A percentile compares a stretch with the other conserved stretches of the same genome.
Conservation (phyloP, 2,888 invertebrate genomes). For the Aspidiotus destructor region DNA sequence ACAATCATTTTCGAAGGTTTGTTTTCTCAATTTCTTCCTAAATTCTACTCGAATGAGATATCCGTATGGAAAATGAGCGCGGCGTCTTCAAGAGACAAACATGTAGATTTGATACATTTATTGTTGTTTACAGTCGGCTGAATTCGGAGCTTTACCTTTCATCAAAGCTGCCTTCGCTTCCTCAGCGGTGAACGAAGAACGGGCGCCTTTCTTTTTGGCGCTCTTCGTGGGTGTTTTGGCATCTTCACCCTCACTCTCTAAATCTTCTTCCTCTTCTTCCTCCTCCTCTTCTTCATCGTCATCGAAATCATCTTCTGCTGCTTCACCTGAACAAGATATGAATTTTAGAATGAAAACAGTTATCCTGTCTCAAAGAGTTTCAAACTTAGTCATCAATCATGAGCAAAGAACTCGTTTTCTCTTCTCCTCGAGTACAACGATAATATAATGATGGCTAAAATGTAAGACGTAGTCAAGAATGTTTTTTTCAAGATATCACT, state of each 20-base stretch:
- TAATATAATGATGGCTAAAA: too few relatives aligned
- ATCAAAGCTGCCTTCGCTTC: conserved; percentile 41
- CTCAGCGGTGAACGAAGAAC: conserved; percentile 50
- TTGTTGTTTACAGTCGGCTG: conserved; percentile 64
- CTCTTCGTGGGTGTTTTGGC: conserved; percentile 44
- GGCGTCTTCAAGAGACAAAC: too few relatives aligned
- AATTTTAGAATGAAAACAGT: background rate
- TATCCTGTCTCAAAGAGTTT: background rate
- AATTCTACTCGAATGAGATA: too few relatives aligned
- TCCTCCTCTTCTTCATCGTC: conserved; percentile 59
- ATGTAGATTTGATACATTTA: conserved; percentile 41
- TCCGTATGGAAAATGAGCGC: too few relatives aligned
- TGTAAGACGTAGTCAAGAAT: too few relatives aligned
- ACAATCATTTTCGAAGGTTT: too few relatives aligned
- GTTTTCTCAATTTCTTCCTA: too few relatives aligned
- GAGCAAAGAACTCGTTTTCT: too few relatives aligned
- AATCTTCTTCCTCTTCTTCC: conserved; percentile 50
- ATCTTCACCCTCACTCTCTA: conserved; percentile 62
- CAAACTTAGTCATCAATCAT: too few relatives aligned
- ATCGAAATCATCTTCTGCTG: conserved; percentile 66
- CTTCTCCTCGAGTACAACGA: too few relatives aligned
- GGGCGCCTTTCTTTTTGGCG: conserved; percentile 48
- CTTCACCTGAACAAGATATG: conserved; percentile 41
- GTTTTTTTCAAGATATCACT: too few relatives aligned
- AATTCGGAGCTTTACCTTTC: conserved; percentile 42